These are phyloP conservation scores for Monarcha castaneiventris DNA, from an alignment of 2,113 vertebrate genomes.

Conservation along the genomic window DNA sequence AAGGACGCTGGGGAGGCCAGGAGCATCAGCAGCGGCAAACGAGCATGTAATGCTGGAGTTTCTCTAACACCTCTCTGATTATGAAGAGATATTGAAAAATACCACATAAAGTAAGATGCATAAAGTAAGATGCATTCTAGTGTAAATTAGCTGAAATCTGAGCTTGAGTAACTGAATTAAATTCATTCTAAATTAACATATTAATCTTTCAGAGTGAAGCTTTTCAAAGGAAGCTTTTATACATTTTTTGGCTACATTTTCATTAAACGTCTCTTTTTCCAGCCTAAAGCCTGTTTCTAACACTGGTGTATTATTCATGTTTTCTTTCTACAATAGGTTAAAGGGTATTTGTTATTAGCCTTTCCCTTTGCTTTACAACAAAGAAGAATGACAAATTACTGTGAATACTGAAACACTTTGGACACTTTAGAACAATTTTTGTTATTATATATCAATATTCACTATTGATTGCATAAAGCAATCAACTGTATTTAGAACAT, in stretches of 20 bases:
- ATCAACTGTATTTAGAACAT: neutral
- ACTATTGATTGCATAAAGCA: neutral
- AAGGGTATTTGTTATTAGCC: neutral
- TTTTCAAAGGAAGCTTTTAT: neutral
- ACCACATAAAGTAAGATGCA: neutral
- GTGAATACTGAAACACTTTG: neutral
- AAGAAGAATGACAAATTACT: neutral
- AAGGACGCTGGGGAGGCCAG: neutral
- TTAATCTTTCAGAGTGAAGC: neutral
- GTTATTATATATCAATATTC: neutral
- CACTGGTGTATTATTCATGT: neutral
- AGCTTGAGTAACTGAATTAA: neutral
- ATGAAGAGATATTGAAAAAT: neutral
- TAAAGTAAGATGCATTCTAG: neutral
- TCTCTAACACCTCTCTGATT: neutral
- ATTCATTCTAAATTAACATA: neutral
- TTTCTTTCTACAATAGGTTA: neutral
- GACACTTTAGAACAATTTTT: neutral
- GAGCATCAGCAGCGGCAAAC: neutral
- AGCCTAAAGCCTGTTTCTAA: neutral
- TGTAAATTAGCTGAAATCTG: neutral
- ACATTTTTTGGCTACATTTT: neutral
- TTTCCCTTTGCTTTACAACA: neutral
- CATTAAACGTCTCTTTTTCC: neutral
- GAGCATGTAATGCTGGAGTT: neutral